These are phyloP conservation scores for Wasmannia auropunctata DNA, from an alignment of 1,140 invertebrate species.

Conservation along the genomic window DNA sequence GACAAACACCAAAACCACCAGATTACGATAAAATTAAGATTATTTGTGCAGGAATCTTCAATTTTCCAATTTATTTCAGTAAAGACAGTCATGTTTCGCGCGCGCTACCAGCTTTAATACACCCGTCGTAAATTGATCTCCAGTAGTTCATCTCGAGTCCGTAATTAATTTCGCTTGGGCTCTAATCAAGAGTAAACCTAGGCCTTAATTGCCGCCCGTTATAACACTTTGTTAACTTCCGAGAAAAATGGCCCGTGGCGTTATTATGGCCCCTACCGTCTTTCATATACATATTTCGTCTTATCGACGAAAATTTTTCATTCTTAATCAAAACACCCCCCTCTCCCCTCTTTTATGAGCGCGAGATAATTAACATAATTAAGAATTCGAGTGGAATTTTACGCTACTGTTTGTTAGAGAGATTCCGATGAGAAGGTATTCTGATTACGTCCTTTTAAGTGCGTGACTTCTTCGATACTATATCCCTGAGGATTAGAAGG, in stretches of 20 bases:
- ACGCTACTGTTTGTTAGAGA: not conserved
- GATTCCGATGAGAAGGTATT: not conserved
- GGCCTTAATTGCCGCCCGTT: not conserved
- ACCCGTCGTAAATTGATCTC: constrained; percentile 11
- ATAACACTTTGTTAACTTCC: not conserved
- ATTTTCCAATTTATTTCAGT: not conserved
- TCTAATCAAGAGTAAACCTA: constrained; percentile 1
- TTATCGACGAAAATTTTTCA: constrained; percentile 5
- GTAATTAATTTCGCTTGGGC: constrained; percentile 23
- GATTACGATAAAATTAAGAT: not conserved
- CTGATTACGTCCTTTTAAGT: not conserved
- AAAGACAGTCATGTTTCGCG: not conserved
- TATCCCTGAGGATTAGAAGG: not conserved
- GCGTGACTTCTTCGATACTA: constrained; percentile 11
- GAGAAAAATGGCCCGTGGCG: not conserved
- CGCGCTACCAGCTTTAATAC: not conserved
- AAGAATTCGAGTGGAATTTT: not conserved
- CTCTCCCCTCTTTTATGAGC: not conserved
- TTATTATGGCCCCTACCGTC: not conserved
- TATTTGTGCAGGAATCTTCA: not conserved
- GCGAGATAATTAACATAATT: not conserved
- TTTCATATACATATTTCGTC: not conserved
- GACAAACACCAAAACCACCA: not conserved
- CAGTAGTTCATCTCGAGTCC: not conserved
- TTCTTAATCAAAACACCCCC: not conserved